Conservation (phyloP, 1,140 invertebrate species). For the Helicoverpa zea region DNA sequence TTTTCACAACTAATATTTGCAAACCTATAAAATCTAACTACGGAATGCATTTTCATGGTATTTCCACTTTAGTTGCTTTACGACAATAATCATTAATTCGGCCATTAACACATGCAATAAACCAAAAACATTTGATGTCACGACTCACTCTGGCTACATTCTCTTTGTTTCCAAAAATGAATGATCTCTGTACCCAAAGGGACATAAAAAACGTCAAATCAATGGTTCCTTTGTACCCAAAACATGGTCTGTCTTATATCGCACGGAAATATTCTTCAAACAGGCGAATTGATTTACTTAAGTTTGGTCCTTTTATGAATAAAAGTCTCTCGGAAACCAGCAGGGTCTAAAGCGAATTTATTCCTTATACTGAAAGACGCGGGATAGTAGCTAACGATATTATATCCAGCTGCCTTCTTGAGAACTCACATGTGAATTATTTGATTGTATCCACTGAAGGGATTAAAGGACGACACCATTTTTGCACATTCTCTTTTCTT, state of each 20-base stretch:
- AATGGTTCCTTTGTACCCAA: constrained; percentile 22
- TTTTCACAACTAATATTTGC: too few relatives aligned
- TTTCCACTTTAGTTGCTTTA: too few relatives aligned
- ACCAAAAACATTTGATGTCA: background rate
- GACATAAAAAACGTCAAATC: background rate
- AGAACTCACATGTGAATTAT: constrained; percentile 22
- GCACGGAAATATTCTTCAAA: constrained; percentile 23
- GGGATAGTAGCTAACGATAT: constrained; percentile 9
- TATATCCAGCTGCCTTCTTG: constrained; percentile 23
- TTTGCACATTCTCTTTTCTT: background rate
- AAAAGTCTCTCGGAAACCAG: constrained; percentile 22
- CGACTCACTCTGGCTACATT: too few relatives aligned
- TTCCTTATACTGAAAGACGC: background rate
- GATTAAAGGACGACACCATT: constrained; percentile 4
- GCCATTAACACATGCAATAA: too few relatives aligned
- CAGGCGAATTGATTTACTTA: constrained; percentile 19
- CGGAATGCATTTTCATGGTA: too few relatives aligned
- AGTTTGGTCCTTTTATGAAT: constrained; percentile 6
- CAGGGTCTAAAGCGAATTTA: constrained; percentile 16
- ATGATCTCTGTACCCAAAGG: background rate
- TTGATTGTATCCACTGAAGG: constrained; percentile 18
- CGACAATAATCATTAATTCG: too few relatives aligned
- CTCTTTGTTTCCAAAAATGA: too few relatives aligned
- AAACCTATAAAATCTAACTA: too few relatives aligned
- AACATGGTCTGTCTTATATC: constrained; percentile 24